Conservation (phyloP, 2,797 vertebrate genomes). For the Lacerta viridis region DNA sequence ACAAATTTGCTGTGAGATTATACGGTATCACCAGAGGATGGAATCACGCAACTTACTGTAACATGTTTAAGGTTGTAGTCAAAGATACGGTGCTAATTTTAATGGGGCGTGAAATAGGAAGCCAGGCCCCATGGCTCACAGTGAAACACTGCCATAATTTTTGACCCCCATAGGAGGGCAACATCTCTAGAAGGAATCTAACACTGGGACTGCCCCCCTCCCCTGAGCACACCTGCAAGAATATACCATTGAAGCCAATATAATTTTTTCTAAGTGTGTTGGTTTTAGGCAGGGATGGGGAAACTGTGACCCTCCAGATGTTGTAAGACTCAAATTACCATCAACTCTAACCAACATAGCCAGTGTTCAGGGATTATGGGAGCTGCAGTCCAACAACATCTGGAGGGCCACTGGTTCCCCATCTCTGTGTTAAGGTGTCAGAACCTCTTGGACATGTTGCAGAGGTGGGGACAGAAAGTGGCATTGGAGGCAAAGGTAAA, state of each 20-base stretch:
- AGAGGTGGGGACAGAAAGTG: fast-evolving
- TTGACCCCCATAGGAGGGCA: neutral
- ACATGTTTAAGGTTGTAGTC: neutral
- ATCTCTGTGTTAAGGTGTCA: neutral
- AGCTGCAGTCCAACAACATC: no score
- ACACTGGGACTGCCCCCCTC: neutral
- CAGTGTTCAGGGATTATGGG: neutral
- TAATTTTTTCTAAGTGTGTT: neutral
- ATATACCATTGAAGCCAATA: neutral
- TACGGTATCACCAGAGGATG: no score
- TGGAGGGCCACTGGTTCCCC: no score
- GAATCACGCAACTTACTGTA: neutral
- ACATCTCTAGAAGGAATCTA: neutral
- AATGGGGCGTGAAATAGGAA: neutral
- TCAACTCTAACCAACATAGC: neutral
- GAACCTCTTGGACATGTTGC: neutral
- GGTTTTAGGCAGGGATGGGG: neutral
- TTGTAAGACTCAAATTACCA: neutral
- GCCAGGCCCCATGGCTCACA: neutral
- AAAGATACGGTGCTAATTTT: neutral
- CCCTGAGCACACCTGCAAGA: neutral
- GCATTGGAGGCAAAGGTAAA: neutral
- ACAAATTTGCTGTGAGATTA: neutral
- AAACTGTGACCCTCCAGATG: neutral
- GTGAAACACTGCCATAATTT: neutral